These are phyloP conservation scores for Lepus townsendii DNA, from an alignment of 2,797 vertebrate species.

Conservation along the genomic window DNA sequence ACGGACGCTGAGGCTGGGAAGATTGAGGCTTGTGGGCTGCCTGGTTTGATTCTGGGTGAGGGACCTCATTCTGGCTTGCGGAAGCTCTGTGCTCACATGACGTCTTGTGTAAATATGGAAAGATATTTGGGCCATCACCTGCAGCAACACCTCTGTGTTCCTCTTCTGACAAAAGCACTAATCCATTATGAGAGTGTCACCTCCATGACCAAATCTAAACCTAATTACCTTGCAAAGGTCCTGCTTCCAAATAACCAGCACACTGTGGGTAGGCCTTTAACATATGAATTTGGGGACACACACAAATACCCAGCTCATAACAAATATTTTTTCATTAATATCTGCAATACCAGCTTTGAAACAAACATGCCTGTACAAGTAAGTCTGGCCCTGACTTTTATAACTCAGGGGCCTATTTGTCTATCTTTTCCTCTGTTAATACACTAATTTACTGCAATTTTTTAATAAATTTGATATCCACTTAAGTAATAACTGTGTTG, in stretches of 20 bases:
- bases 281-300: neutral
- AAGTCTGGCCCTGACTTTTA: neutral
- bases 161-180: neutral
- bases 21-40: neutral
- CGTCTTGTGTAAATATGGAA: neutral
- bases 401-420: too few species aligned
- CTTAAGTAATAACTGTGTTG: neutral
- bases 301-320: neutral
- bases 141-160: too few species aligned
- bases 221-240: neutral
- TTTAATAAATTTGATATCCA: neutral
- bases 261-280: neutral
- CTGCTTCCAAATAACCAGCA: neutral
- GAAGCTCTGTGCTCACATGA: neutral
- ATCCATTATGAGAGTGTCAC: neutral
- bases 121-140: neutral
- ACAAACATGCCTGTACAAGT: neutral
- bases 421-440: neutral
- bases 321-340: neutral
- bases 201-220: neutral
- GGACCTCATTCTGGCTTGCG: neutral
- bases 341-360: neutral
- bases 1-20: neutral
- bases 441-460: neutral
- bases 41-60: too few species aligned